Conservation (phyloP, 2,888 invertebrate genomes). For the Cantharis rustica region DNA sequence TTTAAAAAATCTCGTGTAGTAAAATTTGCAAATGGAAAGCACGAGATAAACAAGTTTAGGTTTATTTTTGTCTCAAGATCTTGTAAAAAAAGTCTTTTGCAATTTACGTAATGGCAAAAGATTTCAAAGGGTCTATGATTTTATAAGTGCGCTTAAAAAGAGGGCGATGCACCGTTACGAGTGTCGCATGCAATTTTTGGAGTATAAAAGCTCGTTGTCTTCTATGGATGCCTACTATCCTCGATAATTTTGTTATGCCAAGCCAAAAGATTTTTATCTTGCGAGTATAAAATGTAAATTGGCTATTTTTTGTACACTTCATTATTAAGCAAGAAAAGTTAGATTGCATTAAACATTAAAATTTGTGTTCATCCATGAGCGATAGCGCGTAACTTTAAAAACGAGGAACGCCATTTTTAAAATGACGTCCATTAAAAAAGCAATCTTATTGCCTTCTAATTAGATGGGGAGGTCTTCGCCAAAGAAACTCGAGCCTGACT, state of each 20-base stretch:
- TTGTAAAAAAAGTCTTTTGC: not conserved
- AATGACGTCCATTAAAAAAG: slow-evolving; percentile 37
- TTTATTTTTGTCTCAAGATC: not conserved
- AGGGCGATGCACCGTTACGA: slow-evolving; percentile 21
- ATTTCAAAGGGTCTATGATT: slow-evolving; percentile 14
- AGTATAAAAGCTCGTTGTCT: slow-evolving; percentile 3
- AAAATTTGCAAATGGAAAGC: not conserved
- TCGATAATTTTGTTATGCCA: not conserved
- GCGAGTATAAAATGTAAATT: not conserved
- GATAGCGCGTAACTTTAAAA: slow-evolving; percentile 31
- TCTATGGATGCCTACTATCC: not conserved
- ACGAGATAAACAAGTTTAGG: not conserved
- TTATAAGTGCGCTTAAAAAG: slow-evolving; percentile 12
- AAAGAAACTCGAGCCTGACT: slow-evolving; percentile 36
- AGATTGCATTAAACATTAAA: slow-evolving; percentile 27
- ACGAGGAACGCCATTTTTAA: slow-evolving; percentile 33
- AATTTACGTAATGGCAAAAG: not conserved
- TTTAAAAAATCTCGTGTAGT: not conserved
- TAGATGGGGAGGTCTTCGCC: slow-evolving; percentile 31
- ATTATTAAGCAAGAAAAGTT: not conserved
- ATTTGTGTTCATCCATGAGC: slow-evolving; percentile 24
- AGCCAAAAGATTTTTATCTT: not conserved
- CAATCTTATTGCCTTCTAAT: slow-evolving; percentile 37
- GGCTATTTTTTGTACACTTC: not conserved
- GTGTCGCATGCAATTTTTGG: slow-evolving; percentile 19